Evolutionary conservation across 2,888 invertebrate genomes (phyloP).

Genomic region (Eilema griseolum): DNA sequence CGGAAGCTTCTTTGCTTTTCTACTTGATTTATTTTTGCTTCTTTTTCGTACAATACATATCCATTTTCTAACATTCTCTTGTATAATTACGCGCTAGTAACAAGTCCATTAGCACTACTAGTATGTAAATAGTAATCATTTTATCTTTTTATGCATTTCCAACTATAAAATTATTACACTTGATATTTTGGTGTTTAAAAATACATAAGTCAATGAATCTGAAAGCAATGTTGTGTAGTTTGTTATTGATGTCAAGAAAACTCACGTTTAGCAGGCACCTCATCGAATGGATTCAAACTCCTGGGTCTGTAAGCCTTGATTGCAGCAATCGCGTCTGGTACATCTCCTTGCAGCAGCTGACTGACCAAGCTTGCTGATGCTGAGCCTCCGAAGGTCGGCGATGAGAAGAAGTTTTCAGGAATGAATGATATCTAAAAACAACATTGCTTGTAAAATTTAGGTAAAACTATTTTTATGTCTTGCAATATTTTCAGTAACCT

Average conservation of each 20-base stretch:
- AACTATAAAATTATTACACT: too few relatives aligned
- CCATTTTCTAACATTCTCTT: too few relatives aligned
- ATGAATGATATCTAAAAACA: slow-evolving; percentile 55
- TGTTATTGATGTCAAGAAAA: slow-evolving; percentile 30
- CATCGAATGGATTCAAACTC: slow-evolving; percentile 83
- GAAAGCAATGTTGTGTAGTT: background rate
- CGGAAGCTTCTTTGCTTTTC: too few relatives aligned
- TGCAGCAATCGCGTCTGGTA: slow-evolving; percentile 85
- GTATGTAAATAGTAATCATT: too few relatives aligned
- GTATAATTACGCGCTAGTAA: too few relatives aligned
- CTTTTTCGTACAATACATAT: too few relatives aligned
- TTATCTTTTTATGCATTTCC: too few relatives aligned
- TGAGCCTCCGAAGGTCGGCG: slow-evolving; percentile 87
- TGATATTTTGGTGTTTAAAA: too few relatives aligned
- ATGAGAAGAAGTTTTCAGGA: slow-evolving; percentile 53
- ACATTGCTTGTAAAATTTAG: background rate
- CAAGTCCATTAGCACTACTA: too few relatives aligned
- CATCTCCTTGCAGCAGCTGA: slow-evolving; percentile 87
- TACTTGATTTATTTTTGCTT: too few relatives aligned
- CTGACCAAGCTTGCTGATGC: slow-evolving; percentile 88
- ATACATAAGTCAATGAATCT: too few relatives aligned
- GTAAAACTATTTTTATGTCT: background rate
- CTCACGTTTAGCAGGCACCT: slow-evolving; percentile 89
- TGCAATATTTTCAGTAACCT: background rate
- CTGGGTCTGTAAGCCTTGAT: slow-evolving; percentile 86